Base-by-base conservation (phyloP, 2,113 vertebrate species). In the Proterorhinus semilunaris region DNA sequence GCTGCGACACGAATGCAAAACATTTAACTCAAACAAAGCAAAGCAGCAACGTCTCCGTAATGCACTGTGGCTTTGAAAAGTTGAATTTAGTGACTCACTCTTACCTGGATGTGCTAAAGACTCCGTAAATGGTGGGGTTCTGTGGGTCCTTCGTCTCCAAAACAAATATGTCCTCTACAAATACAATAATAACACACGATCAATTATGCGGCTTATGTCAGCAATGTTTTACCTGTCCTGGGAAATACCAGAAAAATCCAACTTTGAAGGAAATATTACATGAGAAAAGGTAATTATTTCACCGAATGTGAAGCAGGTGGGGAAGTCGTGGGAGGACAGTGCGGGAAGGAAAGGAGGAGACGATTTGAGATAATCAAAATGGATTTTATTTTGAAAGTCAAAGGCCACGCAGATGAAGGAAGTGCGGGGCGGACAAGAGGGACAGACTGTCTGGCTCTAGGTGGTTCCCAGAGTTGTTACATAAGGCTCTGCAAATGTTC, bases 61-160 rank as follows among this genome's bases (percentile, higher is more conserved):
- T 5, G 21, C 27, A 36, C 27, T 36, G 27, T 36, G 21, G 21
- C 21, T 21, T 21, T 21, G 21, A 21, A 21, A 21, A 21, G 21
- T 21, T 21, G 27, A 36, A 36, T 36, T 36, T 13, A 49, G 13
- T 12, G 48, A 17, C 15, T n/a, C 52, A 0, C 0, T 42, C 76
- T 90, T 77, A 96, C 95, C 95, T 95, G 83, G 95, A 95, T 0
- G 94, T 93, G 0, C 93, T 94, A 86, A 96, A 96, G 85, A 96
- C 90, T 0, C 94, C 94, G 0, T 94, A 95, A 80, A 96, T 21
- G 0, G 92, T 88, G 0, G 95, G 94, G 68, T 93, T 94, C 42
- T 94, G 94, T 0, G 88, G 86, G 15, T 95, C 94, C 47, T 94
- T 93, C 0, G 93, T 95, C 74, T 68, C 92, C 84, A 96, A 83